Evolutionary conservation across 2,797 vertebrate genomes (phyloP), one percentile per base, ranked within the genome.

Genomic region (Danio albolineatus): DNA sequence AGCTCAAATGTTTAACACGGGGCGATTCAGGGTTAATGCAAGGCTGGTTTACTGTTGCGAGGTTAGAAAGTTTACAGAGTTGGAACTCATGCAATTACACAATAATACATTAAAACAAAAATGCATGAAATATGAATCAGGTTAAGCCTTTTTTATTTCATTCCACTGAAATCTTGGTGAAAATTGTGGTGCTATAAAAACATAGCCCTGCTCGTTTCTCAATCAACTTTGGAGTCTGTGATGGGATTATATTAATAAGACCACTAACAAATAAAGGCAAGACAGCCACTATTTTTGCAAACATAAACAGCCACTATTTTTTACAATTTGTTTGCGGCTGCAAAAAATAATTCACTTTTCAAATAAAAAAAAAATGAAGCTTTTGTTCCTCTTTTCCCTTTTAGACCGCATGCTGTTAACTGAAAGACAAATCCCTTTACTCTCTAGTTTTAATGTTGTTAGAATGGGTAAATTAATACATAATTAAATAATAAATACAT

Each of bases 1-100:
- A 61, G 19, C 67, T 36, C 6, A 21, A 79, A 53, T 71, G 57
- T 72, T 79, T 64, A 72, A 72, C 36, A 36, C 48, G n/a, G 38
- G 16, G 36, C 28, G 21, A 71, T 61, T 71, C 19, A 10, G 6
- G 51, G 65, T 36, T 4, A 8, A 72, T 57, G 53, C 48, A 62
- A 36, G 19, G 38, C 38, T 53, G 44, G 41, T 59, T 69, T 48
- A 59, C 39, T 28, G 53, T 53, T 44, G 38, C 7, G n/a, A 39
- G n/a, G 48, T 21, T 46, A 46, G 62, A 7, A 38, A 38, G 39
- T 12, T 2, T 36, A 17, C 10, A 57, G 39, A 76, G 38, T 36
- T 6, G 21, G 53, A 36, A 59, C 12, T 12, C 41, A 44, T 16
- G 36, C 36, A 73, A 46, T 48, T 73, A 73, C 14, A 17, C 4